These are phyloP conservation scores for Crocodylus rhombifer DNA, from an alignment of 2,797 vertebrate genomes.

Conservation along the genomic window DNA sequence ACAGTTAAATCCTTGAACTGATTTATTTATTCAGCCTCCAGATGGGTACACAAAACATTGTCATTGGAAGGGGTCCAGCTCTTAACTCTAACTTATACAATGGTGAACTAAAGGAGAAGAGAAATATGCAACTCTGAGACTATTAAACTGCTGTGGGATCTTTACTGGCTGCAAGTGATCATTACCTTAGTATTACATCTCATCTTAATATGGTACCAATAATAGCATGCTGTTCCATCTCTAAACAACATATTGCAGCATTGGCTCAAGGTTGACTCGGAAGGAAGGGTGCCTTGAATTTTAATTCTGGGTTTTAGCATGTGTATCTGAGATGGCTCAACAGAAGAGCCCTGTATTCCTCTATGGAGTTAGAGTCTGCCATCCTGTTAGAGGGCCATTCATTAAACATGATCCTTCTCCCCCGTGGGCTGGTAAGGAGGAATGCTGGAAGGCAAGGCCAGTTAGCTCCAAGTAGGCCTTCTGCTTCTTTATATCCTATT, in stretches of 20 bases:
- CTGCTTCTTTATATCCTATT: not conserved
- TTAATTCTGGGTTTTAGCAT: not conserved
- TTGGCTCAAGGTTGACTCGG: fast-evolving
- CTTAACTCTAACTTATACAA: fast-evolving
- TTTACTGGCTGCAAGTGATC: not conserved
- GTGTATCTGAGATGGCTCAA: fast-evolving
- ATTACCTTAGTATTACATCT: not conserved
- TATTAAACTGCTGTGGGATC: not conserved
- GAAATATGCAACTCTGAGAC: fast-evolving
- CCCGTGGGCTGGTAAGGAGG: not conserved
- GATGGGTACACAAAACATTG: conserved; percentile 34
- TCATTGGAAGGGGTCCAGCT: conserved; percentile 30
- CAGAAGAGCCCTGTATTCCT: not conserved
- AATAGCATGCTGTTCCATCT: not conserved
- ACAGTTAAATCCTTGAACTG: conserved; percentile 8
- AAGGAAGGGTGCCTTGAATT: fast-evolving
- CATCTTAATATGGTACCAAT: fast-evolving
- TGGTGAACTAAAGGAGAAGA: not conserved
- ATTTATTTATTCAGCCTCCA: conserved; percentile 50
- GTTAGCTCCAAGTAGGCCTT: fast-evolving
- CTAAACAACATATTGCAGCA: fast-evolving
- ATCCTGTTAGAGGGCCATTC: not conserved
- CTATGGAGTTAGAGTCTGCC: not conserved
- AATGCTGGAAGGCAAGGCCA: not conserved
- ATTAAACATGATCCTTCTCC: not conserved